Percentiles rank a stretch among this genome's conserved stretches.
Conservation (phyloP, 2,797 vertebrate species). For the Malurus leucopterus region DNA sequence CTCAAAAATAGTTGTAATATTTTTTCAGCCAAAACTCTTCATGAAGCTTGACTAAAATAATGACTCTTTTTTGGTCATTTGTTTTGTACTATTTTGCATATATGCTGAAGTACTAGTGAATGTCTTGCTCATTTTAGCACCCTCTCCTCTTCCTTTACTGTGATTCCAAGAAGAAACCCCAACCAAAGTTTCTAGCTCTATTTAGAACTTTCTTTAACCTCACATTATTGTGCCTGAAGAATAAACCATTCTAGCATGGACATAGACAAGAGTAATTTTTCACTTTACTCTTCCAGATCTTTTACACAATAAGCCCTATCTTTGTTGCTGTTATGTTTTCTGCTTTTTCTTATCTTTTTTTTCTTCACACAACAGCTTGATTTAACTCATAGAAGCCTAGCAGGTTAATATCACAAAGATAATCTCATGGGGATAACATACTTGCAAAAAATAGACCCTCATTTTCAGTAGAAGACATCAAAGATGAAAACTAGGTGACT, state of each 20-base stretch:
- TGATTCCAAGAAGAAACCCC: fast-evolving
- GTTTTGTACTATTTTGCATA: not conserved
- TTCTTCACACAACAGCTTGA: not conserved
- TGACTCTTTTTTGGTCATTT: not conserved
- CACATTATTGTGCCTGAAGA: not conserved
- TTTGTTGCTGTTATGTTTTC: not conserved
- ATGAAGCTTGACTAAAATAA: not conserved
- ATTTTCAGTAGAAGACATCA: not conserved
- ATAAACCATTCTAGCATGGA: not conserved
- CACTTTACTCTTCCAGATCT: not conserved
- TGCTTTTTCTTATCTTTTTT: not conserved
- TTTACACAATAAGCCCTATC: not conserved
- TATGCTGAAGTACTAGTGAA: not conserved
- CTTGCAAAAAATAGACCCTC: not conserved
- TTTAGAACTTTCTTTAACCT: not conserved
- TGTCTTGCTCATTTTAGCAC: not conserved
- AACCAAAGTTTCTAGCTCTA: not conserved
- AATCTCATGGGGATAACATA: not conserved
- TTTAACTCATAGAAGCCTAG: not conserved
- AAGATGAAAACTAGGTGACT: not conserved
- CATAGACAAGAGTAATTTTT: not conserved
- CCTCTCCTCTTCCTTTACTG: not conserved
- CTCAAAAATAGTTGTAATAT: not conserved
- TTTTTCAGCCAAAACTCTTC: not conserved
- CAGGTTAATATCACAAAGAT: not conserved